phyloP scores from a whole-genome alignment of 2,113 vertebrate species.

The Pao palembangensis region DNA sequence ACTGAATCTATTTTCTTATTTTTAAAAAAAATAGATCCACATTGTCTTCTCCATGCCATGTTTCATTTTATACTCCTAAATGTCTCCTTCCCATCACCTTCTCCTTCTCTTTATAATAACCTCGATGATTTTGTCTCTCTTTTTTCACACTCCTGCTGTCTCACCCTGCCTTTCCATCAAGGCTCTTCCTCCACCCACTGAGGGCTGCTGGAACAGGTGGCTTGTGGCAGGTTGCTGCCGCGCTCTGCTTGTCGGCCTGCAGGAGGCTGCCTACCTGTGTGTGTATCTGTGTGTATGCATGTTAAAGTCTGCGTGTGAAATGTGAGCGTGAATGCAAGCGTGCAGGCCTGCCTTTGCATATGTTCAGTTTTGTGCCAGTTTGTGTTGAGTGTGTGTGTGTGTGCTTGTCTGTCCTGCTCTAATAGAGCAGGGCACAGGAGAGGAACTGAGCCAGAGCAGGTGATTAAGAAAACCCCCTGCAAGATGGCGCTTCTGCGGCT shows the following conservation, averaged over 20 bases:
- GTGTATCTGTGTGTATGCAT: background rate
- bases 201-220: slow-evolving; percentile 62
- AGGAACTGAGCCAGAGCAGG: slow-evolving; percentile 60
- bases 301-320: background rate
- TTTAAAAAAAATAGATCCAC: too few relatives aligned
- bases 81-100: slow-evolving; percentile 19
- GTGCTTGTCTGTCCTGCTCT: slow-evolving; percentile 45
- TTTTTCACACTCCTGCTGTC: slow-evolving; percentile 32
- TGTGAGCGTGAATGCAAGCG: slow-evolving; percentile 1
- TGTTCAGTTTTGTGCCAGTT: background rate
- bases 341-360: background rate
- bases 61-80: slow-evolving; percentile 15
- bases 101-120: slow-evolving; percentile 33
- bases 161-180: slow-evolving; percentile 41
- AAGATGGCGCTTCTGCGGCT: slow-evolving; percentile 75
- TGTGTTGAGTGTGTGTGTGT: slow-evolving; percentile 22
- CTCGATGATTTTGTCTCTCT: slow-evolving; percentile 40
- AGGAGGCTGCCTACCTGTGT: slow-evolving; percentile 48
- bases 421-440: slow-evolving; percentile 64
- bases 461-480: slow-evolving; percentile 69
- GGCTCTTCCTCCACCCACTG: slow-evolving; percentile 32
- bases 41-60: background rate
- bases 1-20: too few relatives aligned
- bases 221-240: slow-evolving; percentile 60
- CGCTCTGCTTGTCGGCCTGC: slow-evolving; percentile 63